A percentile compares a stretch with the other conserved stretches of the same genome.
Evolutionary conservation across 2,113 vertebrate genomes (phyloP).

Genomic region (Tachysurus vachellii): DNA sequence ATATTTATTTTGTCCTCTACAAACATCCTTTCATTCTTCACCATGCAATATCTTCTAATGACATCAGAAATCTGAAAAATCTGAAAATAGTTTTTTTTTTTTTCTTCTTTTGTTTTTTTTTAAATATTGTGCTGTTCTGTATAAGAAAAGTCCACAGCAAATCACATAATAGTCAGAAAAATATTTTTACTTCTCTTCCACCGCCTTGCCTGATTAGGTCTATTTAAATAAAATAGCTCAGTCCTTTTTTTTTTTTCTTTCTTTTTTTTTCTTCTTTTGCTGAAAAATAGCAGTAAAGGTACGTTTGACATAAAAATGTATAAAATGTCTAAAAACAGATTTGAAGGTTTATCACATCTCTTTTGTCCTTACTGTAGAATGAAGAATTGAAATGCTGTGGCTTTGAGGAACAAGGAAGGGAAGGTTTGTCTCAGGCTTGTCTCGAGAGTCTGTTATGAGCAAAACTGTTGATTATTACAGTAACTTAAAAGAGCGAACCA

Average conservation of each 20-base stretch:
- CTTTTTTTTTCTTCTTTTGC: slow-evolving; percentile 70
- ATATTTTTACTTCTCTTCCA: slow-evolving; percentile 66
- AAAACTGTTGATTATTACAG: neutral
- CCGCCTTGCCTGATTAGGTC: slow-evolving; percentile 69
- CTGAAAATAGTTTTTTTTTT: slow-evolving; percentile 57
- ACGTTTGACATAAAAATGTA: slow-evolving; percentile 91
- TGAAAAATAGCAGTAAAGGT: slow-evolving; percentile 96
- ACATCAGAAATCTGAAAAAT: slow-evolving; percentile 73
- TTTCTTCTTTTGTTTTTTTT: slow-evolving; percentile 61
- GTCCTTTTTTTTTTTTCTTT: slow-evolving; percentile 52
- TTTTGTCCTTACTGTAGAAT: slow-evolving; percentile 35
- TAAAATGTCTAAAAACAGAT: slow-evolving; percentile 83
- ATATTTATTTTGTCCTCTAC: slow-evolving; percentile 2
- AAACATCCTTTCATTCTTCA: slow-evolving; percentile 39
- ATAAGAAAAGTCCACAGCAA: slow-evolving; percentile 72
- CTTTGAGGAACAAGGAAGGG: slow-evolving; percentile 58
- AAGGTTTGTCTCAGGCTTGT: slow-evolving; percentile 41
- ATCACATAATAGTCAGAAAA: slow-evolving; percentile 71
- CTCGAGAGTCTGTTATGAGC: neutral
- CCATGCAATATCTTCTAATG: slow-evolving; percentile 51
- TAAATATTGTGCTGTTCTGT: slow-evolving; percentile 73
- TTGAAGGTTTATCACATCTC: slow-evolving; percentile 63
- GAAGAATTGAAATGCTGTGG: slow-evolving; percentile 57
- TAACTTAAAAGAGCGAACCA: neutral
- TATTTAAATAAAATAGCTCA: slow-evolving; percentile 85